A percentile compares a stretch with the other conserved stretches of the same genome.
Evolutionary conservation across 2,888 invertebrate genomes (phyloP).

Genomic region (Drosophila dives): DNA sequence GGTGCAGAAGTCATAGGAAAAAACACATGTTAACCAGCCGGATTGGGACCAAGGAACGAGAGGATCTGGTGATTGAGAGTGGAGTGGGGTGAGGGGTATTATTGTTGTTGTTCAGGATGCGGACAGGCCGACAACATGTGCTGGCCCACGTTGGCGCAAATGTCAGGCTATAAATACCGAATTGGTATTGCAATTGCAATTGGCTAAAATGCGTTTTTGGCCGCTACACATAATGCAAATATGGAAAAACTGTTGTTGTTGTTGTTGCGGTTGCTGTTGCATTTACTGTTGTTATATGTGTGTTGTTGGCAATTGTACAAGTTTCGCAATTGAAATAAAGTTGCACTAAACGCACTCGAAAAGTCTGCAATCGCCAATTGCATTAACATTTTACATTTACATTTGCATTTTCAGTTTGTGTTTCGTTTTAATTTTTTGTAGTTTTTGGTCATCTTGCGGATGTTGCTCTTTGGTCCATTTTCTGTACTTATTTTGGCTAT

Average conservation of each 20-base stretch:
- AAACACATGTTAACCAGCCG: conserved; percentile 74
- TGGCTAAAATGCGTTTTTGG: conserved; percentile 70
- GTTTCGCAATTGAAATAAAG: conserved; percentile 74
- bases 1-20: conserved; percentile 63
- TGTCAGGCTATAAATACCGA: conserved; percentile 80
- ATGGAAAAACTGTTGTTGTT: conserved; percentile 62
- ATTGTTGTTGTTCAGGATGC: conserved; percentile 1
- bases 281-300: conserved; percentile 24
- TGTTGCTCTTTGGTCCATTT: conserved; percentile 9
- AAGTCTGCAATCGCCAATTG: conserved; percentile 43
- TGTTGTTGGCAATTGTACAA: conserved; percentile 52
- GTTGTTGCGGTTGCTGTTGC: conserved; percentile 4
- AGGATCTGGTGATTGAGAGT: background rate
- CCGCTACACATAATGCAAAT: conserved; percentile 77
- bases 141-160: conserved; percentile 68
- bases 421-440: conserved; percentile 17
- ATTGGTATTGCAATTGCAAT: conserved; percentile 71
- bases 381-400: conserved; percentile 52
- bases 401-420: conserved; percentile 43
- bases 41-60: conserved; percentile 19
- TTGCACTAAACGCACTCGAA: conserved; percentile 72
- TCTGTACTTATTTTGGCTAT: conserved; percentile 4
- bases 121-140: conserved; percentile 33
- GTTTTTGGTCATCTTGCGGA: conserved; percentile 21
- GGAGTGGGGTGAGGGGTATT: background rate